Evolutionary conservation across 2,888 invertebrate species (phyloP).

Genomic region (Synanthedon myopaeformis): DNA sequence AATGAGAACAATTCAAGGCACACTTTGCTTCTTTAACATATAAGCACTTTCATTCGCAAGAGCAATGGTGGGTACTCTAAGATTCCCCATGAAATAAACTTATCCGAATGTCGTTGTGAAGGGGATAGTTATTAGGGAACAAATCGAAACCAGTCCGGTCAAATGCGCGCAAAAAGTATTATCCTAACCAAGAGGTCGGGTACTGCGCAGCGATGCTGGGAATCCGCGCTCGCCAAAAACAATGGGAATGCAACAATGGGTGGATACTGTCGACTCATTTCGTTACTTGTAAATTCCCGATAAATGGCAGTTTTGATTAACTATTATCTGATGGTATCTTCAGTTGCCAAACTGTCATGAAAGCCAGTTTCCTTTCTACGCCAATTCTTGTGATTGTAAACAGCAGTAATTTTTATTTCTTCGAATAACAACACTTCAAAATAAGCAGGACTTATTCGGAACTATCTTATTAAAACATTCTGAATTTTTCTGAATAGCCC

Average conservation of each 20-base stretch:
- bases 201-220: slow-evolving; percentile 13
- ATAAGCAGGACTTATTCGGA: no score
- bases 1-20: neutral
- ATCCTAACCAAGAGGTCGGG: slow-evolving; percentile 10
- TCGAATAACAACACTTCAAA: no score
- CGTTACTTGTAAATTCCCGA: slow-evolving; percentile 10
- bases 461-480: no score
- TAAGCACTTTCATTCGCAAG: no score
- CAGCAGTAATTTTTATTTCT: no score
- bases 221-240: slow-evolving; percentile 24
- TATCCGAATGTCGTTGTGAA: neutral
- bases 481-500: no score
- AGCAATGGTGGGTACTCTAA: no score
- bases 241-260: slow-evolving; percentile 28
- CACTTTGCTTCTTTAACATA: neutral
- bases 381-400: no score
- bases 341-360: no score
- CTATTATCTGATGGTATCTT: neutral
- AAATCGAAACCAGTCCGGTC: neutral
- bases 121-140: neutral
- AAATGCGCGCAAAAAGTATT: slow-evolving; percentile 20
- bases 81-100: neutral
- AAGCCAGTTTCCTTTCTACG: no score
- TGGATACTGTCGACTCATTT: slow-evolving; percentile 21
- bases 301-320: neutral